Percentiles rank a stretch among this genome's conserved stretches.
Conservation (phyloP, 2,797 vertebrate species). For the Cyprinodon diabolis region DNA sequence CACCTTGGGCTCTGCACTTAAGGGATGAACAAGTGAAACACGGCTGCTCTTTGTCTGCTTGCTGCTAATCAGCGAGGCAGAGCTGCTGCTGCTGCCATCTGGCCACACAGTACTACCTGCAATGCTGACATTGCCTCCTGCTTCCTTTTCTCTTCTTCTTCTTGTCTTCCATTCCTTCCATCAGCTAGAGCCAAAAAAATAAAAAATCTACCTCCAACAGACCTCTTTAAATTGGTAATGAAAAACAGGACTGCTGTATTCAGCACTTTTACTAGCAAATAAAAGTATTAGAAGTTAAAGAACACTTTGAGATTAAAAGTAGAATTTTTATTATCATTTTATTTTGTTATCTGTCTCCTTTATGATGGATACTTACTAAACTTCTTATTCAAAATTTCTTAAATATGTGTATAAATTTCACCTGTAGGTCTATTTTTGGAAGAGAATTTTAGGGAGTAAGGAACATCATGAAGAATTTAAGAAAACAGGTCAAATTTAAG, state of each 20-base stretch:
- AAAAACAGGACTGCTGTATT: constrained; percentile 34
- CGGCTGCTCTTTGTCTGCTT: constrained; percentile 70
- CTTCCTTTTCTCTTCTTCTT: constrained; percentile 1
- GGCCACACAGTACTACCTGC: constrained; percentile 46
- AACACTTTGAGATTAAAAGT: not conserved
- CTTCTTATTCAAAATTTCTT: not conserved
- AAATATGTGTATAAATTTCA: not conserved
- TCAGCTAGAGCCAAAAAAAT: constrained; percentile 12
- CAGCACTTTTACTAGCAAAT: constrained; percentile 41
- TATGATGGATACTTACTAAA: not conserved
- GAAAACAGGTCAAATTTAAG: too few relatives aligned
- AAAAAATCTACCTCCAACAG: constrained; percentile 19
- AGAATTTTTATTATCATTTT: not conserved
- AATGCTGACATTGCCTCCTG: constrained; percentile 50
- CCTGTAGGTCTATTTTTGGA: not conserved
- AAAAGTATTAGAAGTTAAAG: constrained; percentile 13
- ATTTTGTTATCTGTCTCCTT: not conserved
- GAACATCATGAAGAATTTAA: too few relatives aligned
- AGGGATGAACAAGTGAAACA: constrained; percentile 77
- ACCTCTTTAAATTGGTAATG: constrained; percentile 23
- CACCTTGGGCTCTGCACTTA: constrained; percentile 75
- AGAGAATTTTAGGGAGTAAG: too few relatives aligned
- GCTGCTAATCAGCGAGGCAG: constrained; percentile 70
- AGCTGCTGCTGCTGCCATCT: constrained; percentile 61
- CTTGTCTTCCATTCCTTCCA: constrained; percentile 21